phyloP scores from a whole-genome alignment of 2,113 vertebrate species.

The Sturnira hondurensis region DNA sequence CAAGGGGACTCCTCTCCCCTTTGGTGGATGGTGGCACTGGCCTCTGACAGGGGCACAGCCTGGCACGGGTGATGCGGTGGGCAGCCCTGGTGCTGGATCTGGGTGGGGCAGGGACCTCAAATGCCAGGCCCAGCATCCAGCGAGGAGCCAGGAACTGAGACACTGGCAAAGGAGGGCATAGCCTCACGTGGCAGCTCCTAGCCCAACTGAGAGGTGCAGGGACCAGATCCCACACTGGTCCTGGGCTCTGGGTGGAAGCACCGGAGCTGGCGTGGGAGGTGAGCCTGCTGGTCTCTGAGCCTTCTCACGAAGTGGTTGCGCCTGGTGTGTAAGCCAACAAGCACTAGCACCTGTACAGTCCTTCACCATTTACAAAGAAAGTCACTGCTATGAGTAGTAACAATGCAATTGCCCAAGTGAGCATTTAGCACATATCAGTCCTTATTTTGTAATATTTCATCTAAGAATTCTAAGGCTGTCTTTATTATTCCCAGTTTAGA shows the following conservation, averaged over 20 bases:
- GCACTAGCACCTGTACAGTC: not conserved
- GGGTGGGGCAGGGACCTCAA: not conserved
- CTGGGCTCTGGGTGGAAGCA: no score
- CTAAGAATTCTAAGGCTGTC: not conserved
- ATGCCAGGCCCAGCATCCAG: not conserved
- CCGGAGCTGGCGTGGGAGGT: not conserved
- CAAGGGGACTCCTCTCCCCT: not conserved
- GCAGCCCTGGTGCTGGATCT: not conserved
- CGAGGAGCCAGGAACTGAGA: not conserved
- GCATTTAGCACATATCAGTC: not conserved
- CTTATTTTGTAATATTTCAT: slow-evolving; percentile 22
- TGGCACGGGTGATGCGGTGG: not conserved
- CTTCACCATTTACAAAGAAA: not conserved
- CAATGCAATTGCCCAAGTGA: not conserved
- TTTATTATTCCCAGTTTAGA: not conserved
- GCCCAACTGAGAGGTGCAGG: not conserved
- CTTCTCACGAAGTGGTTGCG: not conserved
- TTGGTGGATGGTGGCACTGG: not conserved
- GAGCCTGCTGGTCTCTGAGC: not conserved
- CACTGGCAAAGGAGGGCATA: not conserved
- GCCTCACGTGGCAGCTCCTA: not conserved
- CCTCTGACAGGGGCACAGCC: not conserved
- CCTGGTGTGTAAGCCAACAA: not conserved
- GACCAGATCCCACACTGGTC: not conserved
- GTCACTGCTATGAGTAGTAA: not conserved